Evolutionary conservation across 2,797 vertebrate genomes (phyloP), one percentile per base, ranked within the genome.

Genomic region (Acridotheres tristis): DNA sequence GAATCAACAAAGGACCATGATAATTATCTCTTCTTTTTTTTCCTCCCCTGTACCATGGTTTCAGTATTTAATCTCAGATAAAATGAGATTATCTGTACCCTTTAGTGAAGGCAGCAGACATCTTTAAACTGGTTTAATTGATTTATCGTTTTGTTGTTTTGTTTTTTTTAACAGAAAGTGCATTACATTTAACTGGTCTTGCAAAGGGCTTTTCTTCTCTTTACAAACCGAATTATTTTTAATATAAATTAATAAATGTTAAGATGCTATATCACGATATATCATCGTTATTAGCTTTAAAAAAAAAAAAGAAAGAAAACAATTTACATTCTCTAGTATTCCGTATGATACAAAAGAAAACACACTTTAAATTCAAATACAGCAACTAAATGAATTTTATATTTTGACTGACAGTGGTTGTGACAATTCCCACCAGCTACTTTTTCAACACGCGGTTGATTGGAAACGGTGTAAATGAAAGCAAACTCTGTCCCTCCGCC

Each of bases 161-260:
- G 22, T 42, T 77, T 97, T 97, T 97, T 74, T 91, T 29, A 96
- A 98, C 98, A 98, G 98, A 98, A 99, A 98, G 98, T 98, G 98
- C 98, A 98, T 98, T 98, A 98, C 98, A 98, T 98, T 97, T 96
- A 96, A 97, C 94, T 97, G 98, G 97, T 97, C 97, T 98, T 97
- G 97, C 97, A 98, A 98, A 98, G 97, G 97, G 86, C 16, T 94
- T 96, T 94, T 93, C 88, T 96, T 97, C 95, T 97, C 97, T 97
- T 97, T 98, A 98, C 98, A 98, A 98, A 98, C 97, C 95, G 96
- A 98, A 98, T 97, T 88, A 94, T 97, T 97, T 98, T 98, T 97
- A 97, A 98, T 98, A 98, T 98, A 98, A 99, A 98, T 98, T 98
- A 98, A 98, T 98, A 98, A 98, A 98, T 90, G 97, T 98, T 98